Base-by-base conservation (phyloP, 1,140 invertebrate genomes). In the Aporrectodea caliginosa region DNA sequence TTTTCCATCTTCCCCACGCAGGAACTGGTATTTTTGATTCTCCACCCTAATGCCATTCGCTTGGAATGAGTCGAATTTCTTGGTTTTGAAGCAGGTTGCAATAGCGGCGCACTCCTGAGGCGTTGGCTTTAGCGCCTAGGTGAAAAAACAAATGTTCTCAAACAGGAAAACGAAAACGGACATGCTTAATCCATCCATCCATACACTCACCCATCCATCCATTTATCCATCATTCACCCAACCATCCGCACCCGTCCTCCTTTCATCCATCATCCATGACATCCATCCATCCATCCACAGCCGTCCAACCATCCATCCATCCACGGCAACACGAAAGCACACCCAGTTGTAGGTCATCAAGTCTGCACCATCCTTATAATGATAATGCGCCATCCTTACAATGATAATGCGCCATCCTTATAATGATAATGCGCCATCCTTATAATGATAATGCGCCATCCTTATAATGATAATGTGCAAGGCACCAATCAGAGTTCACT, bases 1-100 rank as follows among this genome's bases (percentile, higher is more conserved):
- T 35, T 75, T 79, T 1, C 78, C 78, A 73, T 79, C 78, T 22
- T 79, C 78, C 32, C 30, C 78, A 29, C 78, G 30, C 1, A 79
- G 27, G 43, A 77, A 79, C 69, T 79, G 78, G 43, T 79, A 79
- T 35, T 79, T 79, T 30, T 74, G n/a, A 14, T 35, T 35, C 72
- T 74, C 78, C 78, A 75, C 72, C 31, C 27, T 1, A 35, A 79
- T 34, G 2, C 78, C 78, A 34, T 75, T 34, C 14, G 31, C 27
- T 35, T 70, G 43, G 35, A 79, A 79, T 16, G 2, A 27, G 30
- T n/a, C 27, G 30, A 79, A 79, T 22, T 75, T 30, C 27, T 74
- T 73, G 1, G 70, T 33, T 2, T 35, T 79, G 72, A 79, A 79
- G 43, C 70, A 34, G 22, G 70, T 29, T 27, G 70, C 78, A 33